Conservation (phyloP, 64 coral and sea anemone genomes). For the Pocillopora verrucosa region DNA sequence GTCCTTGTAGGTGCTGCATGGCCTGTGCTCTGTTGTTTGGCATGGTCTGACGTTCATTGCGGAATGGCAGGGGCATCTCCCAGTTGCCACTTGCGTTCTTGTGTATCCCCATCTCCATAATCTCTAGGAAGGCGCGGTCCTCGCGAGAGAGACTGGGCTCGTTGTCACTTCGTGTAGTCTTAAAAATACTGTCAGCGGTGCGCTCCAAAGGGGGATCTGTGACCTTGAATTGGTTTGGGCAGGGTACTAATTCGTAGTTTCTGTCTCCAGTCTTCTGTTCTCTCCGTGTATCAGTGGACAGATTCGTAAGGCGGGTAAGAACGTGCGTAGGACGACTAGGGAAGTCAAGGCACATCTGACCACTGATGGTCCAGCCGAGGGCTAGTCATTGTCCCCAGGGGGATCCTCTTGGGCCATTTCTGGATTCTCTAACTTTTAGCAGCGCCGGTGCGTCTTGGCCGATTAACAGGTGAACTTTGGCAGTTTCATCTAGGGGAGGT, state of each 20-base stretch:
- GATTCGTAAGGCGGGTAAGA: not conserved
- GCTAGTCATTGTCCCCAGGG: conserved; percentile 33
- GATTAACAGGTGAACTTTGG: conserved; percentile 16
- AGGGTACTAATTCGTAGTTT: not conserved
- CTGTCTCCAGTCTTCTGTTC: not conserved
- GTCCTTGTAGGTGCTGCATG: no score
- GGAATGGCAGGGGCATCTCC: conserved; percentile 55
- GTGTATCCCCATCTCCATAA: conserved; percentile 38
- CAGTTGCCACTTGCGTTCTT: conserved; percentile 44
- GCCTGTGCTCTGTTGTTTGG: conserved; percentile 32
- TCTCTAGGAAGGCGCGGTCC: conserved; percentile 10
- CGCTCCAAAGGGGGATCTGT: not conserved
- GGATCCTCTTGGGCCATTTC: conserved; percentile 10
- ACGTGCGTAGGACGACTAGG: conserved; percentile 24
- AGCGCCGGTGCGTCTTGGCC: no score
- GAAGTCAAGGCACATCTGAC: conserved; percentile 59
- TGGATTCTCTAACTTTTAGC: conserved; percentile 1
- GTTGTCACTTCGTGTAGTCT: conserved; percentile 6
- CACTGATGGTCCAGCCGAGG: conserved; percentile 59
- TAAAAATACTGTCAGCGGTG: not conserved
- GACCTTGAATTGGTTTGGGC: not conserved
- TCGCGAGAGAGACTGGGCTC: conserved; percentile 3
- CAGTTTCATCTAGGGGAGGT: conserved; percentile 11
- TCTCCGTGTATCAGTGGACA: not conserved
- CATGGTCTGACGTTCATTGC: conserved; percentile 1